These are phyloP conservation scores for Phoebastria nigripes DNA, from an alignment of 2,797 vertebrate species.

Conservation along the genomic window DNA sequence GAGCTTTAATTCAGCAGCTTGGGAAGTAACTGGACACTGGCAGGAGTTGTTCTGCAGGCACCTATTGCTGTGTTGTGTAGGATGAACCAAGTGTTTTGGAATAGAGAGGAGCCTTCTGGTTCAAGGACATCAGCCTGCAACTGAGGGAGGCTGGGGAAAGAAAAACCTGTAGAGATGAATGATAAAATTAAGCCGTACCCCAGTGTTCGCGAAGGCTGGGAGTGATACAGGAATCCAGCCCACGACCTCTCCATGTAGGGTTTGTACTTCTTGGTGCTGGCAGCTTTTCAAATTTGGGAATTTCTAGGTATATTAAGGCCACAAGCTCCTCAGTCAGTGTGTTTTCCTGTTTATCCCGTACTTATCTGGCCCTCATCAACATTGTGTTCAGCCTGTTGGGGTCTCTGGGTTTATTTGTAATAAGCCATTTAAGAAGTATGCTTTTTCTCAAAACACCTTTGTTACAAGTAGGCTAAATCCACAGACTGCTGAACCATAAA, in stretches of 20 bases:
- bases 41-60: background rate
- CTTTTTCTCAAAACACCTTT: constrained; percentile 49
- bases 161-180: background rate
- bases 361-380: background rate
- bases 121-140: background rate
- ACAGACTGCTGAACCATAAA: constrained; percentile 12
- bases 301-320: background rate
- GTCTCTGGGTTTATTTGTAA: background rate
- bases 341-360: background rate
- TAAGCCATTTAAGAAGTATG: constrained; percentile 34
- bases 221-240: background rate
- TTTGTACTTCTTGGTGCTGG: background rate
- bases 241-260: accelerated
- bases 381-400: background rate
- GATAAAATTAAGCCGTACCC: background rate
- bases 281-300: background rate
- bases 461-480: constrained; percentile 48
- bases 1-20: background rate
- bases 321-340: background rate
- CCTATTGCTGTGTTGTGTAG: background rate
- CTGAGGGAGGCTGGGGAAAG: background rate
- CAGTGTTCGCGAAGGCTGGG: accelerated
- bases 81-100: background rate
- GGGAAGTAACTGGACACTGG: background rate
- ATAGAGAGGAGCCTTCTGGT: background rate